Evolutionary conservation across 2,888 invertebrate genomes (phyloP).

Genomic region (Diachrysia chrysitis): DNA sequence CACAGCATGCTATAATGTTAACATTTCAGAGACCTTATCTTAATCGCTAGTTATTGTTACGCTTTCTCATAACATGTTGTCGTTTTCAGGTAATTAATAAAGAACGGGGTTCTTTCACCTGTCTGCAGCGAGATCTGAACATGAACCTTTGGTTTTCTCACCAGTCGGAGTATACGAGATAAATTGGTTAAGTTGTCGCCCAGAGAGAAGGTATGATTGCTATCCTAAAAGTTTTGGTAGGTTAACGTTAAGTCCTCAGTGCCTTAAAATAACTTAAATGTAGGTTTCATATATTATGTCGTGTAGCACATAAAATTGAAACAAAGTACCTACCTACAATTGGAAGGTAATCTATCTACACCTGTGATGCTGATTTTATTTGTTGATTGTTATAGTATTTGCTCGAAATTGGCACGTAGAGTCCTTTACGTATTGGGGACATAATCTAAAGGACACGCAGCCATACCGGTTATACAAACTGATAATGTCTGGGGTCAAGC

Average conservation of each 20-base stretch:
- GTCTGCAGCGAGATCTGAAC: neutral
- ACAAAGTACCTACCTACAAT: too few relatives aligned
- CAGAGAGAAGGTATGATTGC: neutral
- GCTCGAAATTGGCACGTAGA: neutral
- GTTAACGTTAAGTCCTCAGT: too few relatives aligned
- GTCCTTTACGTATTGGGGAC: conserved; percentile 20
- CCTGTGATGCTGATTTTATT: neutral
- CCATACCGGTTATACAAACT: conserved; percentile 27
- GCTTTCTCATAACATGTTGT: neutral
- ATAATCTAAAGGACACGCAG: conserved; percentile 20
- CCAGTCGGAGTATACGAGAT: neutral
- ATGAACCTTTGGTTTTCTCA: neutral
- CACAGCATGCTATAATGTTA: neutral
- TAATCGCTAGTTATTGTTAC: conserved; percentile 1
- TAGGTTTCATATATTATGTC: too few relatives aligned
- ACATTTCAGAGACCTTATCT: neutral
- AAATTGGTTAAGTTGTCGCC: neutral
- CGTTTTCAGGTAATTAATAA: neutral
- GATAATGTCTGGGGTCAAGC: conserved; percentile 59
- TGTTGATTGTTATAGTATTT: neutral
- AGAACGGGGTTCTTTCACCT: neutral
- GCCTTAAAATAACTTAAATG: too few relatives aligned
- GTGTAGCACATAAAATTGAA: too few relatives aligned
- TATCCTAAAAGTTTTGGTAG: neutral
- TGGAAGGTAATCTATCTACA: neutral